phyloP scores from a whole-genome alignment of 2,797 vertebrate species.

The Gallinago stenura region DNA sequence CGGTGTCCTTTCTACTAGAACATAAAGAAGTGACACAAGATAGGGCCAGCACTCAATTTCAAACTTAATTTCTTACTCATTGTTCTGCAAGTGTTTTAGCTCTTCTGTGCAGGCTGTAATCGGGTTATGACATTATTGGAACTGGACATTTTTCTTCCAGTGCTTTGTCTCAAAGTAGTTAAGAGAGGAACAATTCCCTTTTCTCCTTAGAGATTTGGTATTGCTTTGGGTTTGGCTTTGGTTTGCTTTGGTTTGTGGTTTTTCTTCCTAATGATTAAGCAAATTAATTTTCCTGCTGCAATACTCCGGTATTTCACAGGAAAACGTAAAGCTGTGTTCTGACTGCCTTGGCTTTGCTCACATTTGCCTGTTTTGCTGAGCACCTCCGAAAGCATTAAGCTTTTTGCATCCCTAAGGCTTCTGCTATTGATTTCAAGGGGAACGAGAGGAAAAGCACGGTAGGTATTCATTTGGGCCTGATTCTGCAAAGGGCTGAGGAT shows the following conservation, averaged over 20 bases:
- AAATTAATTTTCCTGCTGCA: conserved; percentile 39
- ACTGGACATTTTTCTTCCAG: conserved; percentile 29
- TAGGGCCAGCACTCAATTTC: conserved; percentile 47
- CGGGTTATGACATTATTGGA: conserved; percentile 27
- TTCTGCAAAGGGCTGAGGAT: conserved; percentile 24
- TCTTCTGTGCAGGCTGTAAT: conserved; percentile 23
- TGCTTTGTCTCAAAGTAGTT: conserved; percentile 50
- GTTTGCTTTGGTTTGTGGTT: conserved; percentile 1
- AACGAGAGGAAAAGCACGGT: not conserved
- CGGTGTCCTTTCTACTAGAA: conserved; percentile 40
- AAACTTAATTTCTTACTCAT: conserved; percentile 56
- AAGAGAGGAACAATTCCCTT: conserved; percentile 28
- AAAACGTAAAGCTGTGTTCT: not conserved
- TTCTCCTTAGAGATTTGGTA: conserved; percentile 41
- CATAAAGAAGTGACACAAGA: conserved; percentile 48
- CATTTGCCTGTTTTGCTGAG: not conserved
- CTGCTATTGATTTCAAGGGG: conserved; percentile 10
- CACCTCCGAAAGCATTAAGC: conserved; percentile 16
- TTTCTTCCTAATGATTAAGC: conserved; percentile 35
- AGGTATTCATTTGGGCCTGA: not conserved
- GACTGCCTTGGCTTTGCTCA: conserved; percentile 33
- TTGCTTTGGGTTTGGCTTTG: not conserved
- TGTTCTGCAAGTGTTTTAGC: conserved; percentile 19
- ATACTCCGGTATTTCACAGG: not conserved
- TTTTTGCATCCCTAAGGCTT: conserved; percentile 44